phyloP scores from a whole-genome alignment of 35 echinoderm and acorn worm species.

The Ophioderma brevispina region DNA sequence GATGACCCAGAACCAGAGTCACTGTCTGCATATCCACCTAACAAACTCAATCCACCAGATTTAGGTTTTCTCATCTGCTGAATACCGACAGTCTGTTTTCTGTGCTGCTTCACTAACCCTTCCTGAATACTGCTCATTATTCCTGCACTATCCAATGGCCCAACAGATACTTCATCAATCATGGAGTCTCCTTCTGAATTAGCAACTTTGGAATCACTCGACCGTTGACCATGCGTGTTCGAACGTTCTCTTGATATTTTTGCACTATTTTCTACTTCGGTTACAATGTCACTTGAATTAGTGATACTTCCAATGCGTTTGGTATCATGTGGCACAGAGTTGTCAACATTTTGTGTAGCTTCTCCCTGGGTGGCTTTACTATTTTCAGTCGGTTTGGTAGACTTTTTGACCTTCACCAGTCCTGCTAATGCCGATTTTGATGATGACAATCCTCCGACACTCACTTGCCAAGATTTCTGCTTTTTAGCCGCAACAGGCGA shows the following conservation, averaged over 20 bases:
- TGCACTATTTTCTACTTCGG: neutral
- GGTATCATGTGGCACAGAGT: too few relatives aligned
- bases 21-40: conserved; percentile 71
- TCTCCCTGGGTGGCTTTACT: neutral
- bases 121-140: conserved; percentile 62
- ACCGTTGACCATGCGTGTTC: neutral
- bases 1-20: neutral
- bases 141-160: neutral
- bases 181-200: neutral
- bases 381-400: neutral
- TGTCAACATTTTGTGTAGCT: neutral
- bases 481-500: neutral
- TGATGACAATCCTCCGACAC: neutral
- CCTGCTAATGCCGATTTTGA: conserved; percentile 35
- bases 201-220: neutral
- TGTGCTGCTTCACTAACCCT: conserved; percentile 57
- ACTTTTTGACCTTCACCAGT: conserved; percentile 61
- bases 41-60: conserved; percentile 58
- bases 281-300: neutral
- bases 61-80: conserved; percentile 17
- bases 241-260: neutral
- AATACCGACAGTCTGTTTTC: conserved; percentile 13
- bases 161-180: neutral
- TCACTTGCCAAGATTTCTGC: conserved; percentile 2
- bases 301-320: neutral